Evolutionary conservation across 2,113 vertebrate species (phyloP).

Genomic region (Macrotus californicus): DNA sequence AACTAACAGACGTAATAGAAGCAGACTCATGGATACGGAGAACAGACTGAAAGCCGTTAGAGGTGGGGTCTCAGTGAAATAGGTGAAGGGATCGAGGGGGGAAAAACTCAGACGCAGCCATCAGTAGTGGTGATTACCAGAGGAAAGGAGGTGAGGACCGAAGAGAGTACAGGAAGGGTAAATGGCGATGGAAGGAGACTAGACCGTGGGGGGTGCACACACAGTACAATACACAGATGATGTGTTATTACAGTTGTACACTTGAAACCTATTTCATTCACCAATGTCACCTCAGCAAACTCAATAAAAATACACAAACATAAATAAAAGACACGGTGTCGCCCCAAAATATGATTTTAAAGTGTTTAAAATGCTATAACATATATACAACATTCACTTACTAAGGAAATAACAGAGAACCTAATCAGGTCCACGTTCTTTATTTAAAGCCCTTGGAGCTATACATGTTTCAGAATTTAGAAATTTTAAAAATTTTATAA

Average conservation of each 20-base stretch:
- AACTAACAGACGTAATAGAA: too few relatives aligned
- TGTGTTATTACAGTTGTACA: neutral
- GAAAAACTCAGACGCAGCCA: neutral
- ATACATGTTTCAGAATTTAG: neutral
- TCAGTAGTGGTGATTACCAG: neutral
- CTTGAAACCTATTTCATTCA: neutral
- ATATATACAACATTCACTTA: neutral
- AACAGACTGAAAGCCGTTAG: too few relatives aligned
- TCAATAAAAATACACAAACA: neutral
- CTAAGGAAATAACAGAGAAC: neutral
- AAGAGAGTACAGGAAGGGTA: neutral
- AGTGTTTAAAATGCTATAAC: neutral
- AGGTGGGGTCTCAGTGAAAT: too few relatives aligned
- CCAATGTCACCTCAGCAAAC: neutral
- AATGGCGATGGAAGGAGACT: neutral
- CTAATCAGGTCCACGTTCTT: neutral
- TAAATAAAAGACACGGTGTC: neutral
- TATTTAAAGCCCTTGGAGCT: neutral
- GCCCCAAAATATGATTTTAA: neutral
- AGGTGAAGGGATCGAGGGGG: too few relatives aligned
- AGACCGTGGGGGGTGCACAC: neutral
- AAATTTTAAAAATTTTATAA: constrained; percentile 4
- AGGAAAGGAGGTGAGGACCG: neutral
- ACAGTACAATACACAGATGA: neutral
- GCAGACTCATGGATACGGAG: too few relatives aligned